Base-by-base conservation (phyloP, 2,113 vertebrate genomes). In the Brachyhypopomus gauderio region DNA sequence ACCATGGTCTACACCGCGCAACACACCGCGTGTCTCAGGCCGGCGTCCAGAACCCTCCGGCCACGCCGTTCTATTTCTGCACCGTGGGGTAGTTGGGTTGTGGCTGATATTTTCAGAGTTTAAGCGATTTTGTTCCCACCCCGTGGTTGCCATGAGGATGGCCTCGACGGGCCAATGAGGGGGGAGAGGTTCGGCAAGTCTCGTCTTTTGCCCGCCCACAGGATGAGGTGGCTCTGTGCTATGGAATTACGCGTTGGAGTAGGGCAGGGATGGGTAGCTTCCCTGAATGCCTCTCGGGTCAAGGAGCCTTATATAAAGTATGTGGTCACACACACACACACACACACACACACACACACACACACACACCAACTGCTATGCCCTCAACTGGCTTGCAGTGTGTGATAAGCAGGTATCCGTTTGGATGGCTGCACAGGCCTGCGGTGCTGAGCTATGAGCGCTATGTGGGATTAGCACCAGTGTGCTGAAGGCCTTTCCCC, bases 251-350 rank as follows among this genome's bases (percentile, higher is more conserved):
- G 82, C 80, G 66, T 83, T 79, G 83, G 76, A 82, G 82, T 79
- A 72, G 69, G 80, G 82, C 74, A 81, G 81, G n/a, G 59, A 82
- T 80, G 87, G 84, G 83, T 80, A 66, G 86, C 85, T 71, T 77
- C 64, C 67, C 78, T 62, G 52, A 74, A 52, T 92, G 85, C 89
- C 85, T 60, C 76, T 82, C 4, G 3, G 83, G 86, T 89, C 91
- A 88, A 23, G 14, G 1, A 78, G 79, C 86, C 92, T 92, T 92
- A 92, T 88, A 87, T 90, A 92, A 86, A 85, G 66, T 52, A n/a
- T 77, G 55, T 14, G 60, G 58, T 72, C 34, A 75, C 9, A 78
- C 64, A 81, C 67, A 67, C 75, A 83, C 67, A 78, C 45, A 52
- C 45, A 52, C 45, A 52, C 45, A 52, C 55, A 69, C 75, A 71